Base-by-base conservation (phyloP, 2,888 invertebrate species). In the Drosophila fulvimacula region DNA sequence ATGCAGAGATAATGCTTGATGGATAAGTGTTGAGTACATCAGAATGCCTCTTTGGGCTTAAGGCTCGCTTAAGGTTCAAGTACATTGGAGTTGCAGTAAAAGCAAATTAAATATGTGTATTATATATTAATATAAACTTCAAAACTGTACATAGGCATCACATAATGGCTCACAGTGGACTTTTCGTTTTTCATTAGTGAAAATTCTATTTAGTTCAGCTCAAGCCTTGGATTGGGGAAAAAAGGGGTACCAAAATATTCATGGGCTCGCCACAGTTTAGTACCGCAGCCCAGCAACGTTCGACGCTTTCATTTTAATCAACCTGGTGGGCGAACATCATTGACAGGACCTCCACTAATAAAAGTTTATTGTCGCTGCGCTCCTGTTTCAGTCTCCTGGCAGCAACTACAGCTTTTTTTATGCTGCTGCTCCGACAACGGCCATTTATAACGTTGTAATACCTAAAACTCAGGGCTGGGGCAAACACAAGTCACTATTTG, bases 261-360 rank as follows among this genome's bases (percentile, higher is more conserved):
- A 24, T 34, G 24, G 58, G 38, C 17, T 27, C 52, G 44, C 17
- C 62, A 73, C 59, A 78, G 19, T 57, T 56, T 41, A 62, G 56
- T 51, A 55, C n/a, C 21, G 27, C 41, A 30, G 46, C 36, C n/a
- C 2, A 58, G 49, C 60, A 58, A 49, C 39, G 52, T 55, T 63
- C 44, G 41, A 41, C 44, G 49, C 55, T 74, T 64, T 46, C 27
- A 56, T 69, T 74, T 78, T 75, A 78, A 79, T 79, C 69, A 78
- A 69, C 53, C 57, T 39, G 39, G 44, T 56, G 13, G 55, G 44
- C 49, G 32, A 34, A 61, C 61, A 74, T 60, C 63, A 71, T 57
- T 66, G 76, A 67, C 81, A 67, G 63, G 21, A 49, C 34, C 44
- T 57, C 59, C 58, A 70, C 62, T 62, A 76, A 76, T 76, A 75